Percentiles rank a stretch among this genome's conserved stretches.
Conservation (phyloP, 2,113 vertebrate genomes). For the Mugil cephalus region DNA sequence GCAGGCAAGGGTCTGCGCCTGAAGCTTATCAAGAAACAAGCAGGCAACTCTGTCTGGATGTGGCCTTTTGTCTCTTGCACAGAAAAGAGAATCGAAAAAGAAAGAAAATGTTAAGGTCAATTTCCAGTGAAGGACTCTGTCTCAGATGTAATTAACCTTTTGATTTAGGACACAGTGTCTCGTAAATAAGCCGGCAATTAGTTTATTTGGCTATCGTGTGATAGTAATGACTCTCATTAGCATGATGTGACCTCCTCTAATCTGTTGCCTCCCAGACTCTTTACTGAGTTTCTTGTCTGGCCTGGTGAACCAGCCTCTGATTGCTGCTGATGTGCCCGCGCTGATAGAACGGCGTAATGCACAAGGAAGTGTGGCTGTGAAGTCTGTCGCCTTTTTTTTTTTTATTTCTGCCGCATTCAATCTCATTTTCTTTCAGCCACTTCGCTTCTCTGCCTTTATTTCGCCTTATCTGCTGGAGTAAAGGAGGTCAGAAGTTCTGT, state of each 20-base stretch:
- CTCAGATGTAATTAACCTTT: constrained; percentile 88
- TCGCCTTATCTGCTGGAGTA: constrained; percentile 57
- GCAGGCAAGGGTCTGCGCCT: constrained; percentile 93
- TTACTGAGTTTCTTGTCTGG: constrained; percentile 51
- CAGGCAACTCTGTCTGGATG: constrained; percentile 90
- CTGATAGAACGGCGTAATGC: constrained; percentile 42
- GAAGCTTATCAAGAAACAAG: constrained; percentile 93
- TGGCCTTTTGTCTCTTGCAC: constrained; percentile 80
- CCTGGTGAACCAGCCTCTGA: constrained; percentile 52
- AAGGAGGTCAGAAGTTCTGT: constrained; percentile 23
- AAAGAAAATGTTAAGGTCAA: constrained; percentile 78
- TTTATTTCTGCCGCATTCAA: constrained; percentile 33
- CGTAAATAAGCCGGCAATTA: constrained; percentile 84
- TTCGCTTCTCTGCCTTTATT: constrained; percentile 21
- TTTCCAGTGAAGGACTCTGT: constrained; percentile 85
- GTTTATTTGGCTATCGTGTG: constrained; percentile 84
- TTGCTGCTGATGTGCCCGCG: constrained; percentile 45
- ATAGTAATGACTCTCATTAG: constrained; percentile 86
- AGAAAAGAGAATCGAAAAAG: constrained; percentile 63
- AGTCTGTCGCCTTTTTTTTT: constrained; percentile 55
- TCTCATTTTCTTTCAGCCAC: constrained; percentile 9
- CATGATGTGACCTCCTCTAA: constrained; percentile 81
- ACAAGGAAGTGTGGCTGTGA: constrained; percentile 49
- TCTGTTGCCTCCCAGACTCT: constrained; percentile 73
- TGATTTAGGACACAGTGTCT: constrained; percentile 76